Percentiles rank a stretch among this genome's conserved stretches.
phyloP scores from a whole-genome alignment of 2,797 vertebrate genomes.

The Sebastes alutus region DNA sequence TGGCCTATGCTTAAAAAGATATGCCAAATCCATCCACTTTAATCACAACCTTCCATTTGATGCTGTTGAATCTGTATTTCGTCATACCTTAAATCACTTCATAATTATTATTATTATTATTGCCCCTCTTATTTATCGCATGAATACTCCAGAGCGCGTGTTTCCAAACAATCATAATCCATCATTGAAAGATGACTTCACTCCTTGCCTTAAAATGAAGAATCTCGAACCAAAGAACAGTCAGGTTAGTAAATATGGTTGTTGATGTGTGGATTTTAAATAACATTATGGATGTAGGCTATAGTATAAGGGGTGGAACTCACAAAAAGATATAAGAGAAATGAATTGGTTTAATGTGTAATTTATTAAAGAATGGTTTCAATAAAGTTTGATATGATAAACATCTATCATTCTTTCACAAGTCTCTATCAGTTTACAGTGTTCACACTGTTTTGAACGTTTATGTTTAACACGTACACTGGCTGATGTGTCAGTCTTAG shows the following conservation, averaged over 20 bases:
- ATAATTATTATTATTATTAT: slow-evolving; percentile 3
- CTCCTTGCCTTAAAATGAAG: background rate
- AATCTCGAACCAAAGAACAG: background rate
- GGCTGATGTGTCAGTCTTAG: no score
- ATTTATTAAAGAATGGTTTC: background rate
- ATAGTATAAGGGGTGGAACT: background rate
- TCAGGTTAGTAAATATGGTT: background rate
- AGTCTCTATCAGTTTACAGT: background rate
- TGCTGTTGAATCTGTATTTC: background rate
- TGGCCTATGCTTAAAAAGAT: background rate
- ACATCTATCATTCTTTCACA: background rate
- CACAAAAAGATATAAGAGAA: background rate
- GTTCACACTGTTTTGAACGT: background rate
- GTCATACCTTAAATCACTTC: slow-evolving; percentile 13
- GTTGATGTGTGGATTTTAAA: background rate
- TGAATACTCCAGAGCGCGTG: background rate
- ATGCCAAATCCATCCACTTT: background rate
- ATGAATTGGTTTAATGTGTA: background rate
- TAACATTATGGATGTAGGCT: background rate
- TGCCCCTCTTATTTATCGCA: slow-evolving; percentile 1
- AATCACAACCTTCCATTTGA: slow-evolving; percentile 4
- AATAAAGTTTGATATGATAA: background rate
- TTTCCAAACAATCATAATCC: background rate
- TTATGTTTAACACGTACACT: background rate
- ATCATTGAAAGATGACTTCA: background rate